Percentiles rank a stretch among this genome's conserved stretches.
These are phyloP conservation scores for Paralichthys olivaceus DNA, from an alignment of 2,113 vertebrate species.

Conservation along the genomic window DNA sequence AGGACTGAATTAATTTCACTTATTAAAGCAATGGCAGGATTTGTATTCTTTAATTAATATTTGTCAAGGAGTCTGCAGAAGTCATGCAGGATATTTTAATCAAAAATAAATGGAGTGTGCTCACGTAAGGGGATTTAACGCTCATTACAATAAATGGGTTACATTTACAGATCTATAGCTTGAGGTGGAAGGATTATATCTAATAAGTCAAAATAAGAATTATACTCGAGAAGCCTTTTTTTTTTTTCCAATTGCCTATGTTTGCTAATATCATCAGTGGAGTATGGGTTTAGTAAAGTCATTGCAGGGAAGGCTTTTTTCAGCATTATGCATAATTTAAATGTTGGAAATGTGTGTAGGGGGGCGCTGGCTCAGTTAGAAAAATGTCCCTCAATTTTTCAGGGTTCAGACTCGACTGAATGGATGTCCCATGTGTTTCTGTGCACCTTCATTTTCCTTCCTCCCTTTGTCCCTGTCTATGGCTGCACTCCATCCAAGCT, in stretches of 20 bases:
- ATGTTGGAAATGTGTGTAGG: constrained; percentile 29
- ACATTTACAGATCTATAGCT: constrained; percentile 63
- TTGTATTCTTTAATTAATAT: constrained; percentile 71
- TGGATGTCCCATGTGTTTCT: constrained; percentile 13
- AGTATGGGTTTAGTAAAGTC: not conserved
- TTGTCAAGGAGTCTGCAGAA: constrained; percentile 62
- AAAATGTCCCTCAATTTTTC: constrained; percentile 37
- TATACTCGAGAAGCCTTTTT: constrained; percentile 31
- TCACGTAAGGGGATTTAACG: constrained; percentile 72
- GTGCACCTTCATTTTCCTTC: constrained; percentile 32
- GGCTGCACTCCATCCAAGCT: constrained; percentile 12
- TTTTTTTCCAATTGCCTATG: constrained; percentile 16
- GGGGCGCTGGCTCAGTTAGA: constrained; percentile 16
- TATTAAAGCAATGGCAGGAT: constrained; percentile 54
- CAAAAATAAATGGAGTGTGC: constrained; percentile 72
- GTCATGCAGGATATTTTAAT: constrained; percentile 68
- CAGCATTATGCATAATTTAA: constrained; percentile 31
- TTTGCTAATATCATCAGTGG: constrained; percentile 25
- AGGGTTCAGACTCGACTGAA: not conserved
- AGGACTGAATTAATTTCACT: constrained; percentile 56
- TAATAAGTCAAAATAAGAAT: constrained; percentile 49
- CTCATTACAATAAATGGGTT: constrained; percentile 73
- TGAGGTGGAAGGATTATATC: constrained; percentile 61
- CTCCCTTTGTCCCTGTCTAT: constrained; percentile 6
- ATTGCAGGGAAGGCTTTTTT: constrained; percentile 5